These are phyloP conservation scores for Drosophila elegans DNA, from an alignment of 1,140 invertebrate genomes.

Conservation along the genomic window DNA sequence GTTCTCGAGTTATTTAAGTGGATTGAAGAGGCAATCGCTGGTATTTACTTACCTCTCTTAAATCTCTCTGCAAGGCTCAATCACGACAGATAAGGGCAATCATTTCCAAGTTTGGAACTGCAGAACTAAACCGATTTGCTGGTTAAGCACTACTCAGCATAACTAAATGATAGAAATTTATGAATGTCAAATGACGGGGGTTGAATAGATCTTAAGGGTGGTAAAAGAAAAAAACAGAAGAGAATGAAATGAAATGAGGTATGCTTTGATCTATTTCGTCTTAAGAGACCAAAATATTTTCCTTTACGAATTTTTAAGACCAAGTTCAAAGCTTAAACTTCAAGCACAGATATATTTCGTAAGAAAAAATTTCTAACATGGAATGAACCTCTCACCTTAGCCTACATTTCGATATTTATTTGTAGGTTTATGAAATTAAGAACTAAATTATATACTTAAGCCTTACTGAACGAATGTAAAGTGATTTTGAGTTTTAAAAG, in stretches of 20 bases:
- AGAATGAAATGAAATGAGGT: background rate
- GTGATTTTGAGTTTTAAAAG: too few relatives aligned
- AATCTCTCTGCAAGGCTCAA: constrained; percentile 17
- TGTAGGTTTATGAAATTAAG: too few relatives aligned
- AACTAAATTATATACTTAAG: too few relatives aligned
- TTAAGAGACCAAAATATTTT: background rate
- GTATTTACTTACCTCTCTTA: constrained; percentile 29
- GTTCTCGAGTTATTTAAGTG: constrained; percentile 67
- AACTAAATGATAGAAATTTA: constrained; percentile 19
- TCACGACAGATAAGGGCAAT: constrained; percentile 47
- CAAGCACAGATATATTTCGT: too few relatives aligned
- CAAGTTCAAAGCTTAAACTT: too few relatives aligned
- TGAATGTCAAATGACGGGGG: constrained; percentile 14
- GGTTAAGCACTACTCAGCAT: constrained; percentile 14
- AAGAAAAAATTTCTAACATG: too few relatives aligned
- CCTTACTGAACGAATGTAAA: too few relatives aligned
- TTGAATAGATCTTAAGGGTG: constrained; percentile 17
- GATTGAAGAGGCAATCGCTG: constrained; percentile 53
- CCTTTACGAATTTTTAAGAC: too few relatives aligned
- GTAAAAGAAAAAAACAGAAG: background rate
- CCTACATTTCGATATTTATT: too few relatives aligned
- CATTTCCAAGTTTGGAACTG: constrained; percentile 10
- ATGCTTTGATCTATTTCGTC: background rate
- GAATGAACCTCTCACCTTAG: too few relatives aligned
- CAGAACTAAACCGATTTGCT: constrained; percentile 20